Conservation (phyloP, 2,797 vertebrate genomes). For the Prionace glauca region DNA sequence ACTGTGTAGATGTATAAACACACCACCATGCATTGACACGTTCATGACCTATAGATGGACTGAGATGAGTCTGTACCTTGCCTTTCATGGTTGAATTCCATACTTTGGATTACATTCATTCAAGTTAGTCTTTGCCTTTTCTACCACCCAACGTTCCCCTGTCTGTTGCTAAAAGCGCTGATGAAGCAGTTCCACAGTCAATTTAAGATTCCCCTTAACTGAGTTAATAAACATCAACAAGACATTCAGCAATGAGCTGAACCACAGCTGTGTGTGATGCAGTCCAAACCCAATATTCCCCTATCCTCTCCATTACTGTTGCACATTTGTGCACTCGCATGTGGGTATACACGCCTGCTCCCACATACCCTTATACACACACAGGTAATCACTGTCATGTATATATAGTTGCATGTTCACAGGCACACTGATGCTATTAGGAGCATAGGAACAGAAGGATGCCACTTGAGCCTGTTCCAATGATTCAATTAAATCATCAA, state of each 20-base stretch:
- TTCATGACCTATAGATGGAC: neutral
- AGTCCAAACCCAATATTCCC: neutral
- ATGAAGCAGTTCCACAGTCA: neutral
- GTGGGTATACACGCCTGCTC: conserved; percentile 14
- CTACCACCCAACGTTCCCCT: neutral
- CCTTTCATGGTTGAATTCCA: neutral
- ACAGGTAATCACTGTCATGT: neutral
- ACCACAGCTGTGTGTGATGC: neutral
- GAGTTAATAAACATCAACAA: neutral
- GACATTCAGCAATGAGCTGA: neutral
- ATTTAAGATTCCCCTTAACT: neutral
- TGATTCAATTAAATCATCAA: too few species aligned
- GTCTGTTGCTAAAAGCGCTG: neutral
- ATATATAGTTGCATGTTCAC: conserved; percentile 16
- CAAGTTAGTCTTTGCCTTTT: neutral
- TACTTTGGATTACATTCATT: neutral
- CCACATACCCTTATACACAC: conserved; percentile 43
- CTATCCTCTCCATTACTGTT: neutral
- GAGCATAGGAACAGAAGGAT: neutral
- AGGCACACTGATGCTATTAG: conserved; percentile 29
- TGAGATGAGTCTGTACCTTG: neutral
- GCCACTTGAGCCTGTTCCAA: neutral
- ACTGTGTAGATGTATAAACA: neutral
- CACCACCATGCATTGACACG: neutral
- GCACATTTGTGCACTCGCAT: neutral